Evolutionary conservation across 2,888 invertebrate species (phyloP).

Genomic region (Smittia sp.): DNA sequence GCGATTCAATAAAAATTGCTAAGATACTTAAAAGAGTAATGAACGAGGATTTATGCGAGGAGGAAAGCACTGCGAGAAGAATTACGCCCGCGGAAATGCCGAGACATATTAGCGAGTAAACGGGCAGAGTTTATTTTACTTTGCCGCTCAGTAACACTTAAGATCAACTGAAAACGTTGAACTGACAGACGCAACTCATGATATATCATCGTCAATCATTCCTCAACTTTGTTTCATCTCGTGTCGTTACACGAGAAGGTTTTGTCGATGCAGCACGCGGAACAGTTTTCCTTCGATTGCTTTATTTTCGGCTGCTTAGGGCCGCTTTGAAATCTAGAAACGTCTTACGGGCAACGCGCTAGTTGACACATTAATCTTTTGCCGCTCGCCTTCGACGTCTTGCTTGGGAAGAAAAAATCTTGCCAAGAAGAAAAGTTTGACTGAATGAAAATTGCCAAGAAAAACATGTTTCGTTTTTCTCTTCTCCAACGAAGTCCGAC

Average conservation of each 20-base stretch:
- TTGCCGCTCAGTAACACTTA: neutral
- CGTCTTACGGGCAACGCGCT: neutral
- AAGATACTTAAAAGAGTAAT: no score
- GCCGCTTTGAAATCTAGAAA: neutral
- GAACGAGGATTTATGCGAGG: no score
- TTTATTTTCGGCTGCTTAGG: no score
- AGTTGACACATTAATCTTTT: neutral
- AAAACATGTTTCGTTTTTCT: constrained; percentile 10
- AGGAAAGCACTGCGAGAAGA: no score
- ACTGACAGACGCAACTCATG: neutral
- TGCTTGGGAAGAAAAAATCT: neutral
- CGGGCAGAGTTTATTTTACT: neutral
- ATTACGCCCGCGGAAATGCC: no score
- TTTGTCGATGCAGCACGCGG: neutral
- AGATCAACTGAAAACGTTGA: neutral
- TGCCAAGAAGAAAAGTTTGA: neutral
- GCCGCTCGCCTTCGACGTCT: neutral
- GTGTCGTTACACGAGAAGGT: neutral
- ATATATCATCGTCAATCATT: constrained; percentile 5
- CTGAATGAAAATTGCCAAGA: neutral
- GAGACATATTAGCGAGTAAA: no score
- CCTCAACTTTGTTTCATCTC: neutral
- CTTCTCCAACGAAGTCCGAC: neutral
- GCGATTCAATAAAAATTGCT: no score
- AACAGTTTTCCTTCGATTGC: no score